Percentiles rank a stretch among this genome's conserved stretches.
Conservation (phyloP, 2,113 vertebrate genomes). For the Mirounga angustirostris region DNA sequence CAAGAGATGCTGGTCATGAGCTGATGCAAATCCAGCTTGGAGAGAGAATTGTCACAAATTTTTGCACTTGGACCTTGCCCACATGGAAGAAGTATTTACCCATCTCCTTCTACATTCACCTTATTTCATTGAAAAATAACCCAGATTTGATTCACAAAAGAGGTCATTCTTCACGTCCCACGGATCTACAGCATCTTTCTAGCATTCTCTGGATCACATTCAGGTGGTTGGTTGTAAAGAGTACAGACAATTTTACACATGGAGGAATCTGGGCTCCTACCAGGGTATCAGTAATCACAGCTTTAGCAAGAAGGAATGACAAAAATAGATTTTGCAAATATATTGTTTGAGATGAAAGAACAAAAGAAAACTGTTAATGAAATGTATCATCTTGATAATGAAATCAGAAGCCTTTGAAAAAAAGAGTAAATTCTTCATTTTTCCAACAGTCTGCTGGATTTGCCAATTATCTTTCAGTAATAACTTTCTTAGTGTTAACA, state of each 20-base stretch:
- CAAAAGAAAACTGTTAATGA: neutral
- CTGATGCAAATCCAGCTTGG: neutral
- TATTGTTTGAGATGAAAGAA: neutral
- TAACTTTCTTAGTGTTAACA: neutral
- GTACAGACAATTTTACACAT: neutral
- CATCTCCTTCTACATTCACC: neutral
- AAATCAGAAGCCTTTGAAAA: neutral
- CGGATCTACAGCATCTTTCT: neutral
- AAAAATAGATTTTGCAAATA: neutral
- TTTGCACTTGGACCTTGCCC: neutral
- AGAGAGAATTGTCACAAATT: neutral
- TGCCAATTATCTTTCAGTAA: neutral
- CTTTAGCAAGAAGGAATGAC: neutral
- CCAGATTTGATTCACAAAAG: too few species aligned
- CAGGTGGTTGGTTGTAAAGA: neutral
- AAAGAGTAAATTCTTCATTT: neutral
- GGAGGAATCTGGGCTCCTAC: neutral
- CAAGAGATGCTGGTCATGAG: fast-evolving
- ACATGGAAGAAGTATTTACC: neutral
- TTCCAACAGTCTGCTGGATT: neutral
- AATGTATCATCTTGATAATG: neutral
- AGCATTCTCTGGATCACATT: neutral
- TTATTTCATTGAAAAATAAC: neutral
- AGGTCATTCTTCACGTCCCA: too few species aligned
- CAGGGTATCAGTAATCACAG: neutral